These are phyloP conservation scores for Drosophila tristis DNA, from an alignment of 1,140 invertebrate genomes.

Conservation along the genomic window DNA sequence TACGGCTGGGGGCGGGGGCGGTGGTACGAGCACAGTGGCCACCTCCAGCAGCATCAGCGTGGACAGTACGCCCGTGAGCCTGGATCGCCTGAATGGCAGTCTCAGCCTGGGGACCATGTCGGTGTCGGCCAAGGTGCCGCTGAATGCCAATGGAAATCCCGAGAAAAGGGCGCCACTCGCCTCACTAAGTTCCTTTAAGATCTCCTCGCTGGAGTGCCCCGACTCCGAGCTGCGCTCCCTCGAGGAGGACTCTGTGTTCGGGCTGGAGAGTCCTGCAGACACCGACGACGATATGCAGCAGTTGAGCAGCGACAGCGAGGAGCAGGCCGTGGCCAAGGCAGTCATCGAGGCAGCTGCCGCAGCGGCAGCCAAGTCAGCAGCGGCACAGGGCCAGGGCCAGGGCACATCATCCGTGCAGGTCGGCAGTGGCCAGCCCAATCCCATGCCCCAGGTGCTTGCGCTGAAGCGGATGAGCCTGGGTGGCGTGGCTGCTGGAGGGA, in stretches of 20 bases:
- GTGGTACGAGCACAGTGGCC: conserved; percentile 33
- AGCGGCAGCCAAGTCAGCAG: neutral
- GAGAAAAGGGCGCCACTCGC: conserved; percentile 89
- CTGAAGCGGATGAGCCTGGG: conserved; percentile 68
- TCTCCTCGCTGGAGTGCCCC: conserved; percentile 88
- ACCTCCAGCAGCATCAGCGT: conserved; percentile 78
- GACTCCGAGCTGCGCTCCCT: conserved; percentile 87
- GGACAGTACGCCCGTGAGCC: conserved; percentile 73
- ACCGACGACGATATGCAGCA: conserved; percentile 92
- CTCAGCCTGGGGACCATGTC: conserved; percentile 67
- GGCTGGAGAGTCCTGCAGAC: conserved; percentile 85
- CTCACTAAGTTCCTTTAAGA: conserved; percentile 90
- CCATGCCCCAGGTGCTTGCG: conserved; percentile 24
- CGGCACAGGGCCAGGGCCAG: conserved; percentile 8
- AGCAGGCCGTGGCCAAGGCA: conserved; percentile 49
- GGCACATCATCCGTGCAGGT: conserved; percentile 10
- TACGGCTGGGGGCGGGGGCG: neutral
- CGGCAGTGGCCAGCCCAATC: conserved; percentile 19
- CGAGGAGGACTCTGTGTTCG: conserved; percentile 90
- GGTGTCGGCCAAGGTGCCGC: conserved; percentile 50
- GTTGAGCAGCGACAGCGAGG: conserved; percentile 91
- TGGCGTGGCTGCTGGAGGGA: conserved; percentile 18
- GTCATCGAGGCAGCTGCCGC: conserved; percentile 18
- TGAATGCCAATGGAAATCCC: conserved; percentile 46
- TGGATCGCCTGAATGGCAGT: conserved; percentile 76